Conservation (phyloP, 2,797 vertebrate species). For the Phrynocephalus guinanensis region DNA sequence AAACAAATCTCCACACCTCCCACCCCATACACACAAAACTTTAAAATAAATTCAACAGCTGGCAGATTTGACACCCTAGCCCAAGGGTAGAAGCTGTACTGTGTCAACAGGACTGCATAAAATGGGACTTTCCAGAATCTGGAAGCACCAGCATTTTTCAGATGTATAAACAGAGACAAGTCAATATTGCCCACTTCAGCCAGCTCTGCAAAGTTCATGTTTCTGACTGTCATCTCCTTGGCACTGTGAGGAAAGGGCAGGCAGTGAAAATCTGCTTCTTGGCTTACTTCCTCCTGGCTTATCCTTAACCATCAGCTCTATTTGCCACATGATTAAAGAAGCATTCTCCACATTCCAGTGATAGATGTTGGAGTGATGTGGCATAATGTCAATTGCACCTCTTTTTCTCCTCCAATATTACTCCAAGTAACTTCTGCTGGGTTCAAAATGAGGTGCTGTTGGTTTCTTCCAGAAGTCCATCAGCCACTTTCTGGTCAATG, state of each 20-base stretch:
- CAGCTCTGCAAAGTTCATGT: conserved; percentile 8
- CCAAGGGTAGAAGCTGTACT: conserved; percentile 22
- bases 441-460: background rate
- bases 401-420: background rate
- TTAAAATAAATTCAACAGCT: conserved; percentile 1
- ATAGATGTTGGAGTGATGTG: background rate
- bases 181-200: conserved; percentile 19
- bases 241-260: background rate
- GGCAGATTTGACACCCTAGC: conserved; percentile 15
- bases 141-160: conserved; percentile 28
- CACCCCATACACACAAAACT: background rate
- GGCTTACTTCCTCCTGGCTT: background rate
- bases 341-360: background rate
- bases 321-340: background rate
- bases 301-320: background rate
- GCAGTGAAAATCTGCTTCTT: background rate
- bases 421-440: too few species aligned
- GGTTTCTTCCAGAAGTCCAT: background rate
- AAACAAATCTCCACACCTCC: background rate
- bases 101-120: conserved; percentile 12
- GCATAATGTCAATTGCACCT: background rate
- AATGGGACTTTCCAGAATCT: conserved; percentile 22
- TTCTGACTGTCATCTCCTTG: conserved; percentile 2
- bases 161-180: background rate
- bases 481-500: background rate